phyloP scores from a whole-genome alignment of 1,140 invertebrate species.

The Nasonia vitripennis region DNA sequence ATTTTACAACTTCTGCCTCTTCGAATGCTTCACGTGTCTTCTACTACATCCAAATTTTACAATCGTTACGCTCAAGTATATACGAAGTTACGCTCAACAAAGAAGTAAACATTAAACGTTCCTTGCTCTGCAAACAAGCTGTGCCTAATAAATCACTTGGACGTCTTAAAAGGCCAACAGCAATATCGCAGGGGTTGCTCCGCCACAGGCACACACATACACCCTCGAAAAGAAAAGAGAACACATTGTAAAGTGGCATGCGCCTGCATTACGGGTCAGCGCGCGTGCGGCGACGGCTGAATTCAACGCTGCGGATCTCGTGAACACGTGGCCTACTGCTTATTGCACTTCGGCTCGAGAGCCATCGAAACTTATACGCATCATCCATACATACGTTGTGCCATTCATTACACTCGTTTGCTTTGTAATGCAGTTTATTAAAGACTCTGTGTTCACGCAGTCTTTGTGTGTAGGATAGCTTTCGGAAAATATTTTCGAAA shows the following conservation, averaged over 20 bases:
- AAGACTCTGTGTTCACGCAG: neutral
- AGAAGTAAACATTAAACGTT: neutral
- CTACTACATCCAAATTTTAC: too few species aligned
- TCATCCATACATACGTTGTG: neutral
- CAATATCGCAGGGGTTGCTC: constrained; percentile 3
- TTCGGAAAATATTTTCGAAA: neutral
- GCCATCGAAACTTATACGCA: constrained; percentile 20
- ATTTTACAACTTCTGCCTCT: neutral
- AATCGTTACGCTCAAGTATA: too few species aligned
- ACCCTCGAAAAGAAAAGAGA: constrained; percentile 13
- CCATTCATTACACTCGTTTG: neutral
- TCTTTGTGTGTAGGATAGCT: too few species aligned
- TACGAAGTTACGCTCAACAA: too few species aligned
- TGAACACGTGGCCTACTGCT: constrained; percentile 26
- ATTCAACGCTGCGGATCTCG: constrained; percentile 1
- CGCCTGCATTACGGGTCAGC: neutral
- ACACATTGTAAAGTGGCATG: constrained; percentile 16
- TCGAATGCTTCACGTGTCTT: too few species aligned
- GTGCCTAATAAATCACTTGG: constrained; percentile 27
- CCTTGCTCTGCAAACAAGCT: neutral
- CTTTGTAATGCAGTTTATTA: neutral
- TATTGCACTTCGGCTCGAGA: constrained; percentile 9
- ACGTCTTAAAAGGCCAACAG: constrained; percentile 32
- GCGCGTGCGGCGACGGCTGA: constrained; percentile 3
- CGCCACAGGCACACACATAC: neutral